Percentiles rank a stretch among this genome's conserved stretches.
These are phyloP conservation scores for Folsomia candida DNA, from an alignment of 2,888 invertebrate species.

Conservation along the genomic window DNA sequence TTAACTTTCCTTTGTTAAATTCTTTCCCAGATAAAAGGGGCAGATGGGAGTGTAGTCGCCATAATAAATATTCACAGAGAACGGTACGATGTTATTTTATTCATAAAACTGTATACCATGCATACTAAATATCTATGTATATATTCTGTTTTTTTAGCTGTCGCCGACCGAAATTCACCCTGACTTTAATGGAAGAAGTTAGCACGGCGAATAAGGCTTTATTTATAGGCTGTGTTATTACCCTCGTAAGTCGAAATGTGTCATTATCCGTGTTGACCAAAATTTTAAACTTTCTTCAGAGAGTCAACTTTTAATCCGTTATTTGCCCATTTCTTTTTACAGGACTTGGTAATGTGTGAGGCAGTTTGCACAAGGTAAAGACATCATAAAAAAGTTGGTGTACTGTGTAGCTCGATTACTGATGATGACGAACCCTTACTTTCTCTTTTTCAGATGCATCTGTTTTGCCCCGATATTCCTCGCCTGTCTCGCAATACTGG, in stretches of 20 bases:
- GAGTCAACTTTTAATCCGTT: neutral
- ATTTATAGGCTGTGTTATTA: constrained; percentile 49
- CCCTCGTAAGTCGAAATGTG: constrained; percentile 48
- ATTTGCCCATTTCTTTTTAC: constrained; percentile 17
- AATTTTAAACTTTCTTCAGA: neutral
- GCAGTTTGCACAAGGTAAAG: constrained; percentile 48
- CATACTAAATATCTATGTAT: too few species aligned
- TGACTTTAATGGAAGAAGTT: constrained; percentile 49
- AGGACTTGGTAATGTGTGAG: constrained; percentile 50
- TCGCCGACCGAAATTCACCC: constrained; percentile 43
- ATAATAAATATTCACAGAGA: constrained; percentile 50
- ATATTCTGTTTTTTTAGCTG: too few species aligned
- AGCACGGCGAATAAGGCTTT: constrained; percentile 50
- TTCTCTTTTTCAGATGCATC: constrained; percentile 49
- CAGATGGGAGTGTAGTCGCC: constrained; percentile 49
- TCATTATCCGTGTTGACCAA: too few species aligned
- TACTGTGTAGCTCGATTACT: too few species aligned
- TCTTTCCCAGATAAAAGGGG: constrained; percentile 49
- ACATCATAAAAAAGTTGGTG: too few species aligned
- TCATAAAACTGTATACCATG: too few species aligned
- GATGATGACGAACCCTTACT: too few species aligned
- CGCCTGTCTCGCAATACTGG: constrained; percentile 48
- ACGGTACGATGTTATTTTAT: too few species aligned
- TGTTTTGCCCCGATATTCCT: constrained; percentile 49
- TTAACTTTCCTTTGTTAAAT: too few species aligned